Conservation (phyloP, 2,797 vertebrate species). For the Iguana delicatissima region DNA sequence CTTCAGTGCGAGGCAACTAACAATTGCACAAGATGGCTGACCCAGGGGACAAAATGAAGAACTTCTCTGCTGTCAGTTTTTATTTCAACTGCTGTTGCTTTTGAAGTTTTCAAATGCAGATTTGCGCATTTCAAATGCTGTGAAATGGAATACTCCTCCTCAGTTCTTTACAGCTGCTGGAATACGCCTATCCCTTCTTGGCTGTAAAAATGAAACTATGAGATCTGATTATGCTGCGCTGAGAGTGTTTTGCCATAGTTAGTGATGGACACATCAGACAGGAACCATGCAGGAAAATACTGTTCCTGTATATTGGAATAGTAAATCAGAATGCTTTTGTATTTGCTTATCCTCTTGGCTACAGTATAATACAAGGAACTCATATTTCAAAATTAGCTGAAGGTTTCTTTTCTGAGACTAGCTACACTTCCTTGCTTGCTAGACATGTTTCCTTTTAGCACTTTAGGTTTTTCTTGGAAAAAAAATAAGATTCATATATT, state of each 20-base stretch:
- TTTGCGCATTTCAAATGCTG: conserved; percentile 28
- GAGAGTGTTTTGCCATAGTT: conserved; percentile 39
- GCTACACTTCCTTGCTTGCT: conserved; percentile 58
- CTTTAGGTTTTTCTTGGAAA: not conserved
- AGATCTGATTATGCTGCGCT: conserved; percentile 15
- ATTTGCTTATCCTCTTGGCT: conserved; percentile 32
- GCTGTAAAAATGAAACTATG: conserved; percentile 37
- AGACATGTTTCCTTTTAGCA: conserved; percentile 64
- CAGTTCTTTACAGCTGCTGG: conserved; percentile 33
- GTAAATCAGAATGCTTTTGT: conserved; percentile 36
- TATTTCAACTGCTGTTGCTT: conserved; percentile 26
- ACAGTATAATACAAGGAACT: conserved; percentile 30
- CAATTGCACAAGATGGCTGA: conserved; percentile 29
- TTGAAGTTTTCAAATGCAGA: conserved; percentile 56
- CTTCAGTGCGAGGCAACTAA: not conserved
- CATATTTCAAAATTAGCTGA: conserved; percentile 40
- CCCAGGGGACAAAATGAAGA: conserved; percentile 42
- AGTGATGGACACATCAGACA: conserved; percentile 34
- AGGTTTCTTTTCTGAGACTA: conserved; percentile 45
- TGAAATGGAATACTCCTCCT: conserved; percentile 31
- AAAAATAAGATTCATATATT: not conserved
- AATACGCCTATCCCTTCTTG: conserved; percentile 24
- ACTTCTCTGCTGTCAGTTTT: conserved; percentile 26
- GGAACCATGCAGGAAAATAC: conserved; percentile 37
- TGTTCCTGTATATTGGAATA: not conserved